Evolutionary conservation across 2,888 invertebrate genomes (phyloP).

Genomic region (Melipona bicolor): DNA sequence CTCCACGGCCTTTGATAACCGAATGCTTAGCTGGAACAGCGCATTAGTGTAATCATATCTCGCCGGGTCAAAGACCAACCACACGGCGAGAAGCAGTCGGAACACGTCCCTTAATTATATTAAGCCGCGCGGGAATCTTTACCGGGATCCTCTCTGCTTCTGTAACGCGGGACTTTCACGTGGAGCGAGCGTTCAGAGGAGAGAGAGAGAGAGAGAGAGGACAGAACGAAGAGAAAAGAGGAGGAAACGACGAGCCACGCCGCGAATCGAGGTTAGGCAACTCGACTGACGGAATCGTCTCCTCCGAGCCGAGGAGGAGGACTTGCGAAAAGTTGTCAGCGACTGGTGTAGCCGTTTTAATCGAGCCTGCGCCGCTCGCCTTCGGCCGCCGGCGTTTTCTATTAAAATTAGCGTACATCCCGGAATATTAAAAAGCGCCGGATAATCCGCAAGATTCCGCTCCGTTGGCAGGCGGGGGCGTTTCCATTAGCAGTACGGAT

Average conservation of each 20-base stretch:
- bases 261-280: constrained; percentile 34
- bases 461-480: constrained; percentile 26
- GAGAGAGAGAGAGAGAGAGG: not conserved
- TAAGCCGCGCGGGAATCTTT: not conserved
- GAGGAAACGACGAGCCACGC: not conserved
- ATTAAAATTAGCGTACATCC: constrained; percentile 64
- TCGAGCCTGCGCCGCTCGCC: constrained; percentile 24
- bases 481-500: constrained; percentile 62
- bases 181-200: too few species aligned
- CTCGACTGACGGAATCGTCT: constrained; percentile 16
- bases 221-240: not conserved
- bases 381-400: constrained; percentile 31
- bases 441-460: constrained; percentile 45
- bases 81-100: not conserved
- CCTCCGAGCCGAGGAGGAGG: not conserved
- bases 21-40: too few species aligned
- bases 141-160: not conserved
- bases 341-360: constrained; percentile 9
- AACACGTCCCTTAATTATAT: constrained; percentile 27
- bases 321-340: not conserved
- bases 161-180: not conserved
- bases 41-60: constrained; percentile 9
- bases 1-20: not conserved
- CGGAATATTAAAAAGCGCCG: constrained; percentile 61
- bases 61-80: not conserved